These are phyloP conservation scores for Sinhomidia bicolor DNA, from an alignment of 2,888 invertebrate species.

Conservation along the genomic window DNA sequence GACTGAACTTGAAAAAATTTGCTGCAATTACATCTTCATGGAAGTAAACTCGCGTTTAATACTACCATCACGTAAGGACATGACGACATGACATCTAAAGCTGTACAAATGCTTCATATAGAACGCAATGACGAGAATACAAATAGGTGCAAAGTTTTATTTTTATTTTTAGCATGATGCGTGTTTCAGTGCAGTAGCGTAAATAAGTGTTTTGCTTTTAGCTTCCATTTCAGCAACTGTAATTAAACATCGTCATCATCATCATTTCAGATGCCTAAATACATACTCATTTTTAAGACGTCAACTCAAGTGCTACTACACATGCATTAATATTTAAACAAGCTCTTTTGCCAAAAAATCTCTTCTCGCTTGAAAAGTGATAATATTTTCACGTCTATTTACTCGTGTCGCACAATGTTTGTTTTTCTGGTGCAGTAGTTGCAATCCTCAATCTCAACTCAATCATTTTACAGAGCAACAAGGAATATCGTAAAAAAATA, in stretches of 20 bases:
- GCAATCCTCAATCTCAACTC: slow-evolving; percentile 19
- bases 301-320: no score
- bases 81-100: no score
- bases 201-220: not conserved
- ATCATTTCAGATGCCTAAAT: not conserved
- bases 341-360: not conserved
- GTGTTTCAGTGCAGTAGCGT: not conserved
- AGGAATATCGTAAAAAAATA: not conserved
- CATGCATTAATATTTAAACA: no score
- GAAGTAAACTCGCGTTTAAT: no score
- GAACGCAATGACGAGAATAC: no score
- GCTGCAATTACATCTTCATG: no score
- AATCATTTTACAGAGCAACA: not conserved
- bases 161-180: not conserved
- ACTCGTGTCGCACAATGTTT: not conserved
- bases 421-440: slow-evolving; percentile 12
- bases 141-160: no score
- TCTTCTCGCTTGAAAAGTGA: slow-evolving; percentile 12
- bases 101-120: no score
- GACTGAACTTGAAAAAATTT: no score
- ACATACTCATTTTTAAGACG: not conserved
- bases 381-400: slow-evolving; percentile 28
- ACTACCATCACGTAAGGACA: no score
- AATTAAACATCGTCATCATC: not conserved
- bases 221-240: not conserved